Percentiles rank a stretch among this genome's conserved stretches.
phyloP scores from a whole-genome alignment of 1,140 invertebrate species.

The Drosophila pruinosa region DNA sequence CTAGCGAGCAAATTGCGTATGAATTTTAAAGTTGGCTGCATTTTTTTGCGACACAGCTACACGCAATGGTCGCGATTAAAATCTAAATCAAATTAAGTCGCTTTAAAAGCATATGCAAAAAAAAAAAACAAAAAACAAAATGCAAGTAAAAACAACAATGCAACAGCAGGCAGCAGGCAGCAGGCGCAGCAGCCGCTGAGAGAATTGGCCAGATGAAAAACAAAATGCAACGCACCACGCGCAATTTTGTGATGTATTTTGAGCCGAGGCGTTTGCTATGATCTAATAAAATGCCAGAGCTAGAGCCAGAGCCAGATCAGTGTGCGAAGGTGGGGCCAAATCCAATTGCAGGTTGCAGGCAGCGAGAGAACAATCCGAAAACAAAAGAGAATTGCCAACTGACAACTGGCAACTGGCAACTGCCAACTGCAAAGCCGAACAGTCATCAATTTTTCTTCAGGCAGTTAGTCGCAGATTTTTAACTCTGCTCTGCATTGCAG shows the following conservation, averaged over 20 bases:
- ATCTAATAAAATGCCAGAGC: conserved; percentile 71
- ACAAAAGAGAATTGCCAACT: conserved; percentile 44
- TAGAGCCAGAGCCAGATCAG: conserved; percentile 26
- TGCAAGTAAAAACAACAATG: conserved; percentile 61
- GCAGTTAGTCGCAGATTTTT: conserved; percentile 51
- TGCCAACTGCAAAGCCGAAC: conserved; percentile 40
- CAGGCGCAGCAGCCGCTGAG: neutral
- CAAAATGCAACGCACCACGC: conserved; percentile 55
- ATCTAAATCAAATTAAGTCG: conserved; percentile 80
- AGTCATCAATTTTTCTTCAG: conserved; percentile 73
- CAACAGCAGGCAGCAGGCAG: conserved; percentile 12
- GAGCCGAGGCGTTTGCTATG: conserved; percentile 72
- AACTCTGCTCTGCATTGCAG: conserved; percentile 4
- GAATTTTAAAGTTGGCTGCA: conserved; percentile 42
- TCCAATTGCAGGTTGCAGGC: conserved; percentile 36
- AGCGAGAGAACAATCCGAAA: conserved; percentile 46
- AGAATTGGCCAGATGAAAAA: conserved; percentile 10
- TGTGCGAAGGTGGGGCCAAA: conserved; percentile 65
- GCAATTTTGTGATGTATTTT: conserved; percentile 38
- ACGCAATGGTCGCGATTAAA: conserved; percentile 74
- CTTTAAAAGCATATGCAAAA: conserved; percentile 78
- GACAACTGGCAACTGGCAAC: conserved; percentile 18
- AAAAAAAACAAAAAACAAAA: conserved; percentile 21
- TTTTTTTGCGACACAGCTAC: conserved; percentile 51
- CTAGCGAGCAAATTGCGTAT: conserved; percentile 57